Conservation (phyloP, 2,797 vertebrate species). For the Tachyglossus aculeatus region DNA sequence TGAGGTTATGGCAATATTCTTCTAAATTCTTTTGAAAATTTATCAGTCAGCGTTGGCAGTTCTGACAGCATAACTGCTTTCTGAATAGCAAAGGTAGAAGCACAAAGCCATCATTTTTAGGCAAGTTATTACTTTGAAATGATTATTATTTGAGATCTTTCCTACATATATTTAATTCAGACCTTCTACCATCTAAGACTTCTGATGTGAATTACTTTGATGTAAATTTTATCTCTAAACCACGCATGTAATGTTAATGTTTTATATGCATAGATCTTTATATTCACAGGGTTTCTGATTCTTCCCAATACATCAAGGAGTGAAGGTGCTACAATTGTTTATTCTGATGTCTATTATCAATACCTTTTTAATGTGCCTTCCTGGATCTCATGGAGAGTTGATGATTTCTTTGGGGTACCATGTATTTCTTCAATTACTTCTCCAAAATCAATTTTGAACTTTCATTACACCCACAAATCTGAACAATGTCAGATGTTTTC, state of each 20-base stretch:
- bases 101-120: constrained; percentile 69
- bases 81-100: constrained; percentile 65
- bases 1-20: constrained; percentile 76
- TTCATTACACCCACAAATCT: constrained; percentile 30
- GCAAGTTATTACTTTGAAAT: constrained; percentile 73
- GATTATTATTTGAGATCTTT: constrained; percentile 73
- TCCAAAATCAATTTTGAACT: constrained; percentile 23
- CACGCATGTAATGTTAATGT: constrained; percentile 56
- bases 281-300: constrained; percentile 52
- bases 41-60: constrained; percentile 72
- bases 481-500: neutral
- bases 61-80: constrained; percentile 64
- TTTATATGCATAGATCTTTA: constrained; percentile 57
- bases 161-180: constrained; percentile 58
- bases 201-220: constrained; percentile 62
- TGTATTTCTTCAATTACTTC: neutral
- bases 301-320: constrained; percentile 38
- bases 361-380: constrained; percentile 38
- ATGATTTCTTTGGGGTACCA: constrained; percentile 40
- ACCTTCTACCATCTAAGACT: constrained; percentile 52
- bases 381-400: constrained; percentile 27
- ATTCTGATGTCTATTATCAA: constrained; percentile 27
- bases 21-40: constrained; percentile 69
- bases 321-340: constrained; percentile 30
- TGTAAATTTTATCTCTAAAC: constrained; percentile 65